These are phyloP conservation scores for Microcebus lehilahytsara DNA, from an alignment of 2,113 vertebrate species.

Conservation along the genomic window DNA sequence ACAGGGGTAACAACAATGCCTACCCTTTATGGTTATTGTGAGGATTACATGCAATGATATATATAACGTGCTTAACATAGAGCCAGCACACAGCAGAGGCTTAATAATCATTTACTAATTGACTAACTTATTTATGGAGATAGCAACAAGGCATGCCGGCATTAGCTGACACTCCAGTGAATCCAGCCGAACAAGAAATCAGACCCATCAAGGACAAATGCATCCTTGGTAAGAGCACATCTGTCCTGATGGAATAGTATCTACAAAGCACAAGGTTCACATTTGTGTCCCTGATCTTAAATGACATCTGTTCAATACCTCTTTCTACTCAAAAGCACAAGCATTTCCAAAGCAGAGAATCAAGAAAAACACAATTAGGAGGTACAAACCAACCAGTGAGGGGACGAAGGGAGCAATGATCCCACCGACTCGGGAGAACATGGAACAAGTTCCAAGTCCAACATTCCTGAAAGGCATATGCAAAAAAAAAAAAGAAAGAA, in stretches of 20 bases:
- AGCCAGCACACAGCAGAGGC: neutral
- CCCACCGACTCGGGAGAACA: conserved; percentile 89
- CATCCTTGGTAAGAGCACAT: neutral
- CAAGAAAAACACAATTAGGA: neutral
- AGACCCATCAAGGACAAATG: neutral
- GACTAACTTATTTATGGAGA: neutral
- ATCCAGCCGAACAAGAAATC: neutral
- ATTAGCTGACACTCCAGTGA: neutral
- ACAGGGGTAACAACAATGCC: neutral
- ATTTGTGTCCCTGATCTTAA: too few species aligned
- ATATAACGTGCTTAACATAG: accelerated
- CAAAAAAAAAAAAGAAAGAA: conserved; percentile 1
- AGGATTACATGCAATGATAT: accelerated
- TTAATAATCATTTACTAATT: neutral
- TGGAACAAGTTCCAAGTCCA: conserved; percentile 88
- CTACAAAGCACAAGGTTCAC: neutral
- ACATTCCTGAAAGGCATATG: conserved; percentile 82
- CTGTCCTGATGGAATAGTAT: neutral
- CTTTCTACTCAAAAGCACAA: conserved; percentile 12
- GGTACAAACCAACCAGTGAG: conserved; percentile 85
- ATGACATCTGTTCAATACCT: neutral
- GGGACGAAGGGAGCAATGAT: conserved; percentile 89
- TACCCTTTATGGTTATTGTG: neutral
- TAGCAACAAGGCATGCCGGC: neutral
- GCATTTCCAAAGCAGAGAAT: neutral